These are phyloP conservation scores for Ditylenchus dipsaci DNA, from an alignment of 1,140 invertebrate species.

Conservation along the genomic window DNA sequence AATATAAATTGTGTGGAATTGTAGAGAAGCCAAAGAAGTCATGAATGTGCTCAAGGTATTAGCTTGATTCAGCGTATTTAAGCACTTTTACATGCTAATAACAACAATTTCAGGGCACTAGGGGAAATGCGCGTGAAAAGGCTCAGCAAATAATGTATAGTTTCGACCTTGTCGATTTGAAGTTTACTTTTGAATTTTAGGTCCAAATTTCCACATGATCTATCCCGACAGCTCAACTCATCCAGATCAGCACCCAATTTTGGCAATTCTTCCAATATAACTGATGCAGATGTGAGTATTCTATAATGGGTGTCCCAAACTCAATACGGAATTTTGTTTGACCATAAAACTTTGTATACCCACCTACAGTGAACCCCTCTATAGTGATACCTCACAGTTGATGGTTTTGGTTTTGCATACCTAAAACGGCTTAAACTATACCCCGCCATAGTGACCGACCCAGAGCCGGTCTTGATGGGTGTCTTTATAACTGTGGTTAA, in stretches of 20 bases:
- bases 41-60: conserved; percentile 47
- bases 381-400: too few species aligned
- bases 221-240: neutral
- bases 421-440: too few species aligned
- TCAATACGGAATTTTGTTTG: too few species aligned
- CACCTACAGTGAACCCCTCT: too few species aligned
- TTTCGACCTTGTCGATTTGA: neutral
- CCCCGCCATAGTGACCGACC: too few species aligned
- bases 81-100: too few species aligned
- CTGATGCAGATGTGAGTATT: conserved; percentile 6
- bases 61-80: too few species aligned
- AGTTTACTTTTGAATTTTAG: neutral
- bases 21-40: conserved; percentile 47
- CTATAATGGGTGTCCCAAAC: too few species aligned
- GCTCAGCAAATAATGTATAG: conserved; percentile 31
- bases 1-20: conserved; percentile 6
- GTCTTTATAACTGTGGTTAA: too few species aligned
- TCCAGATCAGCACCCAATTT: conserved; percentile 3
- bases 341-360: too few species aligned
- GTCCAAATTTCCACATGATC: neutral
- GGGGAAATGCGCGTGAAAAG: conserved; percentile 41
- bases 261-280: conserved; percentile 2
- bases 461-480: too few species aligned
- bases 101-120: conserved; percentile 24
- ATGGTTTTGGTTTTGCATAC: too few species aligned